These are phyloP conservation scores for Trematomus bernacchii DNA, from an alignment of 2,797 vertebrate genomes.

Conservation along the genomic window DNA sequence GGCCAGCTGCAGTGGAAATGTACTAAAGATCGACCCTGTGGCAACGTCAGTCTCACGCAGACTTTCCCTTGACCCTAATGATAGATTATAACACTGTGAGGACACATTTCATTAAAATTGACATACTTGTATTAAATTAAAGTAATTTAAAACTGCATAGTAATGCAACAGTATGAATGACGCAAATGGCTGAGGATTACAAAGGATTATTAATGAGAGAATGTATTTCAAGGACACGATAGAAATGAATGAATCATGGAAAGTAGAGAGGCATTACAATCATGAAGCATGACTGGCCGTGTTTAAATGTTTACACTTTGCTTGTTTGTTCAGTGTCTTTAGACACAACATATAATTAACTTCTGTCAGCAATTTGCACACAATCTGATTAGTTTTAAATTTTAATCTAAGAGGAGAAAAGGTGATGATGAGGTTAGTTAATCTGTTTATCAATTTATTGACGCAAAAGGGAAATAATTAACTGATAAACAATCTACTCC, in stretches of 20 bases:
- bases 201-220: not conserved
- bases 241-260: not conserved
- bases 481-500: not conserved
- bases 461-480: not conserved
- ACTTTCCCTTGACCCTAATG: slow-evolving; percentile 5
- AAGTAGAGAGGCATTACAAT: not conserved
- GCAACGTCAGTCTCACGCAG: slow-evolving; percentile 10
- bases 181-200: not conserved
- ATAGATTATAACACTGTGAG: slow-evolving; percentile 23
- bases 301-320: not conserved
- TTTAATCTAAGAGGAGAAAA: not conserved
- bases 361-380: not conserved
- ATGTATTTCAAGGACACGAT: not conserved
- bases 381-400: not conserved
- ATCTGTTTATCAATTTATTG: not conserved
- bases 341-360: not conserved
- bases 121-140: not conserved
- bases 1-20: slow-evolving; percentile 62
- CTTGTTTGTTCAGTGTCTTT: not conserved
- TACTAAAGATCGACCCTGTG: slow-evolving; percentile 9
- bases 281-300: not conserved
- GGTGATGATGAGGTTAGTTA: slow-evolving; percentile 5
- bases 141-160: not conserved
- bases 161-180: not conserved
- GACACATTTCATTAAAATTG: slow-evolving; percentile 16